Percentiles rank a stretch among this genome's conserved stretches.
phyloP scores from a whole-genome alignment of 2,888 invertebrate genomes.

The Baronia brevicornis region DNA sequence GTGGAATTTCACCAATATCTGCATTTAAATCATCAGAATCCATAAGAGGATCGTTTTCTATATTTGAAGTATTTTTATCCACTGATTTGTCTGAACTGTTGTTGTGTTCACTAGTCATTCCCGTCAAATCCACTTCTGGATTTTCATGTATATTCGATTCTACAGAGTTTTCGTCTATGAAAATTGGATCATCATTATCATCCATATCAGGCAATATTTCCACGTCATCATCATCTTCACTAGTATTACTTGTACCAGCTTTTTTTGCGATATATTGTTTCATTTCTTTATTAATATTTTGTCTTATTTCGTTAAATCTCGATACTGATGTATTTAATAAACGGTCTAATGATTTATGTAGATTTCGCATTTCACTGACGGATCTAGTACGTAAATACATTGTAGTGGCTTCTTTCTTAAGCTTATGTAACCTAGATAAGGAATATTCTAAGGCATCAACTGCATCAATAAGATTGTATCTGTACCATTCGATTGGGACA shows the following conservation, averaged over 20 bases:
- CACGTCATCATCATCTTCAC: constrained; percentile 59
- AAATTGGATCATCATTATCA: constrained; percentile 63
- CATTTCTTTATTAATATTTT: constrained; percentile 71
- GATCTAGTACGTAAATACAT: constrained; percentile 60
- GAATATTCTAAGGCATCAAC: constrained; percentile 75
- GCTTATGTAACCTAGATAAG: constrained; percentile 61
- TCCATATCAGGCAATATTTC: constrained; percentile 52
- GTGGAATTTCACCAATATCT: too few relatives aligned
- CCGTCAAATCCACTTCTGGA: constrained; percentile 57
- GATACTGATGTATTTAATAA: constrained; percentile 69
- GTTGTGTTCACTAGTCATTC: constrained; percentile 65
- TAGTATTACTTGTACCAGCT: constrained; percentile 27
- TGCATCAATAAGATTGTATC: constrained; percentile 74
- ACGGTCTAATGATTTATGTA: constrained; percentile 73
- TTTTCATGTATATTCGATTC: constrained; percentile 48
- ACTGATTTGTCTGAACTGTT: constrained; percentile 53
- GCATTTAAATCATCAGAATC: constrained; percentile 6
- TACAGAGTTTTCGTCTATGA: constrained; percentile 68
- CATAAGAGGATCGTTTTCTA: constrained; percentile 8
- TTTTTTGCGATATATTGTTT: constrained; percentile 65
- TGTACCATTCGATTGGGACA: constrained; percentile 74
- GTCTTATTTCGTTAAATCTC: constrained; percentile 71
- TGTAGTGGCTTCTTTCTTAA: constrained; percentile 65
- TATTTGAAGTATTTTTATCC: constrained; percentile 17
- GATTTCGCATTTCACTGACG: constrained; percentile 63